Evolutionary conservation across 1,140 invertebrate genomes (phyloP), one percentile per base, ranked within the genome.

Genomic region (Drosophila ironensis): DNA sequence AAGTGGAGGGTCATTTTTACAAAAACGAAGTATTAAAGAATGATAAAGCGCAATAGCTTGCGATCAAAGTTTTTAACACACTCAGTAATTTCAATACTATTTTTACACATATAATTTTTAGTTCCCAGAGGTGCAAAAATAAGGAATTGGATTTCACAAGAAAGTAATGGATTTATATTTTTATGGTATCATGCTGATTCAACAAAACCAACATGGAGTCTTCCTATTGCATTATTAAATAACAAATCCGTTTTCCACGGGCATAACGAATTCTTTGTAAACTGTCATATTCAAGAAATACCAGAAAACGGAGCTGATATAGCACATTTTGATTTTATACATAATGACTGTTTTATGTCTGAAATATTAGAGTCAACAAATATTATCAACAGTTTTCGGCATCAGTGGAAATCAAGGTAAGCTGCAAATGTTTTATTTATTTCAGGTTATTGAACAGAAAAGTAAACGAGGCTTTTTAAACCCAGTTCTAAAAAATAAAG

Each of bases 291-390:
- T 69, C 94, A 98, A 95, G 97, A 98, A 81, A 96, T 98, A 35
- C 96, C 97, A 0, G 97, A 98, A 90, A 98, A 98, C 76, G 97
- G 96, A 0, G 95, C 96, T 0, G 97, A 98, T 87, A 91, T 95
- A 1, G 94, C 94, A 0, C 97, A 98, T 87, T 91, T 98, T 7
- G 92, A 92, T 44, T 92, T 94, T 0, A 92, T 98, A 0, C 97
- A 98, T 71, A 92, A 92, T 17, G 90, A 93, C 12, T 82, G 91
- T 24, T 88, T 95, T 72, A 71, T 96, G 27, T 72, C 92, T 27
- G 92, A 94, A 17, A 92, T 93, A 20, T 88, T 91, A 1, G 90
- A 92, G 9, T 12, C 38, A 1, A 70, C 47, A 6, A 28, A 50
- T 12, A 61, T 37, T 28, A 12, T 22, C 4, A 19, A 5, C 35